A percentile compares a stretch with the other conserved stretches of the same genome.
These are phyloP conservation scores for Drosophila trapezifrons DNA, from an alignment of 1,140 invertebrate species.

Conservation along the genomic window DNA sequence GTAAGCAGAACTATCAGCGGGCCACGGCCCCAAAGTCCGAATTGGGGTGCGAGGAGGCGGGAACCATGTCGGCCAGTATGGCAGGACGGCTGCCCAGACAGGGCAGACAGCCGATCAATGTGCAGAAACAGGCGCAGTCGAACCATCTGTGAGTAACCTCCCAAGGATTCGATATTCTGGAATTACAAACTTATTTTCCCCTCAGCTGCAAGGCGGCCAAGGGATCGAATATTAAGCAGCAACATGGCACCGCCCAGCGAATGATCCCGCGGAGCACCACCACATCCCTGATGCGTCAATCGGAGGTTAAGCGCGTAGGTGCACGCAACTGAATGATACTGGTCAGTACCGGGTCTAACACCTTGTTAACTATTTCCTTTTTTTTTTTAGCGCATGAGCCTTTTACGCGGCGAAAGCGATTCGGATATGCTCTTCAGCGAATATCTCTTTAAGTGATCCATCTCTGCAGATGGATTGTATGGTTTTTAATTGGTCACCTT, in stretches of 20 bases:
- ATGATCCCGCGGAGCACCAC: conserved; percentile 63
- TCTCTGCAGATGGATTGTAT: background rate
- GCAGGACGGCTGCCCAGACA: conserved; percentile 3
- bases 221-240: conserved; percentile 11
- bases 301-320: conserved; percentile 72
- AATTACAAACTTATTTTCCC: background rate
- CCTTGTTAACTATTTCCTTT: too few relatives aligned
- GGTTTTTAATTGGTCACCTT: conserved; percentile 17
- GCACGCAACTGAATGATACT: background rate
- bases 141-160: conserved; percentile 14
- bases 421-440: conserved; percentile 58
- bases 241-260: background rate
- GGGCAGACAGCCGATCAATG: background rate
- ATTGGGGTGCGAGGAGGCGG: background rate
- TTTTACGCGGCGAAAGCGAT: conserved; percentile 56
- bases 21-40: background rate
- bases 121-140: background rate
- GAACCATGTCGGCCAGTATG: background rate
- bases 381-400: conserved; percentile 42
- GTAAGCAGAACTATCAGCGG: conserved; percentile 10
- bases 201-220: conserved; percentile 15
- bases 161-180: too few relatives aligned
- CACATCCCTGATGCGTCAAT: conserved; percentile 66
- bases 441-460: conserved; percentile 63
- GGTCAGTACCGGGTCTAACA: too few relatives aligned